A percentile compares a stretch with the other conserved stretches of the same genome.
phyloP scores from a whole-genome alignment of 2,797 vertebrate genomes.

The Onychomys torridus region DNA sequence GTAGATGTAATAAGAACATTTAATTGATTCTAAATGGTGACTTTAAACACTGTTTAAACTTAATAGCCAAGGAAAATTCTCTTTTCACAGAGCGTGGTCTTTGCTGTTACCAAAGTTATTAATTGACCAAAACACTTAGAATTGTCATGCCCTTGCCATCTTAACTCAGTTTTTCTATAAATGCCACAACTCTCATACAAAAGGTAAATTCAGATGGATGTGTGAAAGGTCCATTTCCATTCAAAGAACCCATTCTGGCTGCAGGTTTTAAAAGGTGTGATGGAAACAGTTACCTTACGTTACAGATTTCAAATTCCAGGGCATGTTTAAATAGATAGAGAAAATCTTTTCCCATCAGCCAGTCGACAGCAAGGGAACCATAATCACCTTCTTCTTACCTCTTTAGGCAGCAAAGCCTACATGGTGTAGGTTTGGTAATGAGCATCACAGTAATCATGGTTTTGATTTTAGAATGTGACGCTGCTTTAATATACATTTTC shows the following conservation, averaged over 20 bases:
- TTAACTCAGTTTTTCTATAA: slow-evolving; percentile 35
- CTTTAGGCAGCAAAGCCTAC: background rate
- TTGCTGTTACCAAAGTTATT: slow-evolving; percentile 47
- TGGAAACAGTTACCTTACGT: background rate
- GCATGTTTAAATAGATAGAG: slow-evolving; percentile 20
- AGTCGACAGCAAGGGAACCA: slow-evolving; percentile 39
- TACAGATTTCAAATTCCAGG: slow-evolving; percentile 48
- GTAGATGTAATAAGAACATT: slow-evolving; percentile 41
- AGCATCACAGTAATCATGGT: background rate
- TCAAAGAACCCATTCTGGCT: slow-evolving; percentile 35
- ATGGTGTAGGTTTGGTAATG: background rate
- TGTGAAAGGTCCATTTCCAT: background rate
- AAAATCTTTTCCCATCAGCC: background rate
- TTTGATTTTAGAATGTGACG: slow-evolving; percentile 23
- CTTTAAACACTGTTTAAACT: slow-evolving; percentile 44
- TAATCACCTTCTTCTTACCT: background rate
- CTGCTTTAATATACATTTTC: background rate
- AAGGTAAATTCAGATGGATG: slow-evolving; percentile 42
- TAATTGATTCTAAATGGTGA: slow-evolving; percentile 51
- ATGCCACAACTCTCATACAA: background rate
- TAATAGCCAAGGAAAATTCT: slow-evolving; percentile 33
- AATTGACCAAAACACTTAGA: slow-evolving; percentile 21
- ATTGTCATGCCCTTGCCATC: slow-evolving; percentile 34
- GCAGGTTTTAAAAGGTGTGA: slow-evolving; percentile 26
- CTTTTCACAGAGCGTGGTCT: slow-evolving; percentile 5